Conservation (phyloP, 2,113 vertebrate genomes). For the Steatornis caripensis region DNA sequence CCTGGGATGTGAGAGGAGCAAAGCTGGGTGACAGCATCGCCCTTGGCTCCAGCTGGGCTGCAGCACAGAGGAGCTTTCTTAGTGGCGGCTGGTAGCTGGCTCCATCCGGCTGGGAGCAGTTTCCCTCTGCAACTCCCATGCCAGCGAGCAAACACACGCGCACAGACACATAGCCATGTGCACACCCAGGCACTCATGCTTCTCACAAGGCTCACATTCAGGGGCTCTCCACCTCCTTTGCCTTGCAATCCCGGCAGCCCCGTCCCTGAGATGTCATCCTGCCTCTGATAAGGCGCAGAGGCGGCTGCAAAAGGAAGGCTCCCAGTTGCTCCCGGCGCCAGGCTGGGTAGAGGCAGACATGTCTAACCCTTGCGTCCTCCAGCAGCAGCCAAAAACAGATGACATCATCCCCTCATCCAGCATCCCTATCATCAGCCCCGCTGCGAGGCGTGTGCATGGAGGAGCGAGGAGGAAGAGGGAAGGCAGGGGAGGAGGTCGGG, state of each 20-base stretch:
- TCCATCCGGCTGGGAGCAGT: constrained; percentile 1
- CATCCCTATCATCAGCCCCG: neutral
- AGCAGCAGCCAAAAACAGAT: constrained; percentile 33
- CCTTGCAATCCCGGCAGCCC: neutral
- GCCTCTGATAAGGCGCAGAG: constrained; percentile 38
- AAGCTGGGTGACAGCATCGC: neutral
- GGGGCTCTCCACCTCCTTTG: neutral
- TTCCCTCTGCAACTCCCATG: neutral
- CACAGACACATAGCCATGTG: neutral
- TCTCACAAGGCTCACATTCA: neutral
- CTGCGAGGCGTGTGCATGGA: neutral
- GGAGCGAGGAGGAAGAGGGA: neutral
- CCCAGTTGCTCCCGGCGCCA: constrained; percentile 55
- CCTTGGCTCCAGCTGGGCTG: neutral
- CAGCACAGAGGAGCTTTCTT: neutral
- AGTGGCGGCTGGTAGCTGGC: rapidly evolving
- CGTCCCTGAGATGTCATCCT: constrained; percentile 25
- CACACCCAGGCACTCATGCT: neutral
- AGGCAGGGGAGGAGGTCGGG: neutral
- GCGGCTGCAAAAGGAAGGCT: constrained; percentile 32
- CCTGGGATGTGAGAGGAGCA: neutral
- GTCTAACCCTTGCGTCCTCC: neutral
- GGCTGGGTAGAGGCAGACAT: constrained; percentile 23
- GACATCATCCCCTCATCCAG: neutral
- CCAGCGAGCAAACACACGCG: neutral